phyloP scores from a whole-genome alignment of 2,113 vertebrate species.

The Pyxicephalus adspersus region DNA sequence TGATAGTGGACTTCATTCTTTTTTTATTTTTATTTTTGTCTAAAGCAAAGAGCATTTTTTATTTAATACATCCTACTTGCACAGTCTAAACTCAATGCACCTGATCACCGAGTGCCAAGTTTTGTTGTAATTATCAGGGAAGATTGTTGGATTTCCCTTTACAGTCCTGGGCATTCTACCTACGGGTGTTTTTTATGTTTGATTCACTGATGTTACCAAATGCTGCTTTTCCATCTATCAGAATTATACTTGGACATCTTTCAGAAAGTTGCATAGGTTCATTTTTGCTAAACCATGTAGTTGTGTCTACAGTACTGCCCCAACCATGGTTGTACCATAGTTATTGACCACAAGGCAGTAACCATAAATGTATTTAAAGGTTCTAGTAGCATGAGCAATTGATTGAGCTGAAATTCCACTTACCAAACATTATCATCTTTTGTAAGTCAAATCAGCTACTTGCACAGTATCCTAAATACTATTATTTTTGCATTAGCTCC shows the following conservation, averaged over 20 bases:
- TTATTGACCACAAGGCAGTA: conserved; percentile 2
- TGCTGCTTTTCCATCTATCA: conserved; percentile 14
- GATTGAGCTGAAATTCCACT: background rate
- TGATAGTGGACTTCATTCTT: conserved; percentile 2
- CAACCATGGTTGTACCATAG: conserved; percentile 21
- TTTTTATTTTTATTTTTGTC: conserved; percentile 1
- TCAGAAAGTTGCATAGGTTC: background rate
- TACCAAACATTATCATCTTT: background rate
- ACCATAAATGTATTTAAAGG: conserved; percentile 8
- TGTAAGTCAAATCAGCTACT: too few relatives aligned
- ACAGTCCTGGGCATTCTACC: conserved; percentile 2
- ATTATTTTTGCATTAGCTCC: too few relatives aligned
- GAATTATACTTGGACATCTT: conserved; percentile 8
- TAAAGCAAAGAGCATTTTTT: conserved; percentile 13
- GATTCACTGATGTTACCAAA: conserved; percentile 5
- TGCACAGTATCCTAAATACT: too few relatives aligned
- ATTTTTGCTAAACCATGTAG: background rate
- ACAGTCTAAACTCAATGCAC: conserved; percentile 17
- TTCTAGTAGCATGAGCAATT: conserved; percentile 5
- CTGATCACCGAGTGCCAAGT: conserved; percentile 30
- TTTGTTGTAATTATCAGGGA: conserved; percentile 8
- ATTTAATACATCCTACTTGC: conserved; percentile 4
- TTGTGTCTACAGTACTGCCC: background rate
- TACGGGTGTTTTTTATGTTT: conserved; percentile 1
- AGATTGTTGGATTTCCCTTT: background rate